Base-by-base conservation (phyloP, 2,113 vertebrate genomes). In the Psilopogon haemacephalus region DNA sequence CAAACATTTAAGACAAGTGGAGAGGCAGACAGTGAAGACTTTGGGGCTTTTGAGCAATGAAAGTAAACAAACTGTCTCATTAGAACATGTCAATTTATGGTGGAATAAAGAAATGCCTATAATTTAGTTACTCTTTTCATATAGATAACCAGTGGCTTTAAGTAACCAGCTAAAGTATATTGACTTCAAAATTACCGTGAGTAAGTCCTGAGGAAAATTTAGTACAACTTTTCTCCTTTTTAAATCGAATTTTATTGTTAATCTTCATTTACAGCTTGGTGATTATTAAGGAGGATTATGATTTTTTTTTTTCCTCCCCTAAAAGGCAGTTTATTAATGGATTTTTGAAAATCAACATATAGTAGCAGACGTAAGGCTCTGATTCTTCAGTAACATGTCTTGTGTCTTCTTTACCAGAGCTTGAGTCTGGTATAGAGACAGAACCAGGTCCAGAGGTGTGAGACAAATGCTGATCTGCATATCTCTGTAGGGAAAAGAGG, bases 1-100 rank as follows among this genome's bases (percentile, higher is more conserved):
- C 96, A 98, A 98, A 98, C 97, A 96, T 95, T 97, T 96, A 97
- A 97, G 94, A 94, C 93, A 95, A 97, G 92, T 87, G 89, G 95
- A 96, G 89, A 94, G 78, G 94, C 91, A 96, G 96, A 97, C 58
- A 89, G 95, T 64, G 69, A 77, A 92, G 93, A 87, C 86, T 95
- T 95, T 55, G 81, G 77, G 72, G 86, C 89, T 92, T 88, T 86
- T 85, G 88, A 74, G 96, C 96, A 97, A 97, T 88, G 93, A 95
- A 96, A 97, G 91, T 86, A 97, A 98, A 97, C 95, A 97, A 95
- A 93, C 85, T 95, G 95, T 97, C 94, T 94, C 91, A 94, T 96
- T 94, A 95, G 90, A 94, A 95, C 97, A 97, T 96, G 96, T 98
- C 96, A 97, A 83, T 97, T 95, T 89, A 70, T 82, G 91, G 78